Conservation (phyloP, 92 coral and sea anemone species). For the Scolanthus callimorphus region DNA sequence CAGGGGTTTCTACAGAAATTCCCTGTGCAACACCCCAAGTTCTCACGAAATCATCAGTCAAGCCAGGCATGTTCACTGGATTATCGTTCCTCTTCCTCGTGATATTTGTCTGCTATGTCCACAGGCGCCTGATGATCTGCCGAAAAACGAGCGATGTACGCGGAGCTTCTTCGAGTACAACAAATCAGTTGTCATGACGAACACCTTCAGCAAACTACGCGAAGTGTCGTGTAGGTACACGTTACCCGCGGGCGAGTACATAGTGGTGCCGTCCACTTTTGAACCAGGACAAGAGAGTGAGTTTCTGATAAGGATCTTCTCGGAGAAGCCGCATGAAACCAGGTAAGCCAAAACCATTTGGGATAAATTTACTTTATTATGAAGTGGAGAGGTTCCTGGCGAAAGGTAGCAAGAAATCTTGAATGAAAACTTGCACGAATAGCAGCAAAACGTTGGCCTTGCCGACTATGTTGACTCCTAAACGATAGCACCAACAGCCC, state of each 20-base stretch:
- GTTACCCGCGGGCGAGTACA: constrained; percentile 63
- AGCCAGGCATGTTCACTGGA: too few relatives aligned
- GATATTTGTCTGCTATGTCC: too few relatives aligned
- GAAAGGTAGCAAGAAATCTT: too few relatives aligned
- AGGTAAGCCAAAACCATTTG: constrained; percentile 23
- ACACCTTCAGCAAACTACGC: constrained; percentile 70
- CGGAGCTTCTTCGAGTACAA: constrained; percentile 72
- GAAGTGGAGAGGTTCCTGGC: too few relatives aligned
- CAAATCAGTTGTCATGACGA: constrained; percentile 72
- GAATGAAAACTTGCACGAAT: too few relatives aligned
- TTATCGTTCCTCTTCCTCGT: too few relatives aligned
- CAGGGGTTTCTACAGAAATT: too few relatives aligned
- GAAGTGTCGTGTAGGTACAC: constrained; percentile 72
- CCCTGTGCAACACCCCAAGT: too few relatives aligned
- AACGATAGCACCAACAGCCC: too few relatives aligned
- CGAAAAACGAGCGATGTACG: constrained; percentile 26
- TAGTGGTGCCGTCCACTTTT: constrained; percentile 79
- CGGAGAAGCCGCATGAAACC: constrained; percentile 73
- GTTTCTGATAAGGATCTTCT: constrained; percentile 68
- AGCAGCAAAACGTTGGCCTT: too few relatives aligned
- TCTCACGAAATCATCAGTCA: too few relatives aligned
- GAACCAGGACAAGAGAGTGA: constrained; percentile 68
- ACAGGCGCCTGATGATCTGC: constrained; percentile 9
- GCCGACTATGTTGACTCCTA: background rate
- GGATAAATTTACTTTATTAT: too few relatives aligned